Evolutionary conservation across 2,888 invertebrate species (phyloP), one percentile per base, ranked within the genome.

Genomic region (Drosophila histrio): DNA sequence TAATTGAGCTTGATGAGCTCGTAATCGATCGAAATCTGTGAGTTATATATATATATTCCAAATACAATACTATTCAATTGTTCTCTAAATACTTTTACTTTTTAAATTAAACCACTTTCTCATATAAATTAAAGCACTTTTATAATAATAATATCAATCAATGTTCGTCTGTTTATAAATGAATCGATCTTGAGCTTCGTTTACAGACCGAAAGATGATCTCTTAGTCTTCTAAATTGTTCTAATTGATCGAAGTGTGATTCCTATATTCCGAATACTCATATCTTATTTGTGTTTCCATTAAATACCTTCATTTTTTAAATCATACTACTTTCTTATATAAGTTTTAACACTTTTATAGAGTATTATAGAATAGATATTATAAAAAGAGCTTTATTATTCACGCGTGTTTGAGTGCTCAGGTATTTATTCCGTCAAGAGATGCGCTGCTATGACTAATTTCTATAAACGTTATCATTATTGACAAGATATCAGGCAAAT

Each of bases 391-490:
- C 9, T 13, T 4, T 50, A 8, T 46, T 46, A 11, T 57, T 38
- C 52, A 19, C 19, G 8, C 15, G 6, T 24, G 11, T 50, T 50
- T 5, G 13, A 24, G 34, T 11, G 36, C n/a, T 34, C 46, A 26
- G 1, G 3, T 24, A 44, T 15, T 30, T 8, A 21, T 28, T 24
- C 30, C 49, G 24, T 6, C 36, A 15, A 21, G 3, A 54, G 61
- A 54, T 61, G 54, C 19, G 17, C 0, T 28, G n/a, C 5, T 38
- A 28, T 72, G 67, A 72, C 17, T 62, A 58, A 72, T 15, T 46
- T 32, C 5, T 50, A 52, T 15, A 32, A 36, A 8, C 41, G 46
- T 54, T 72, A 61, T 67, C 57, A 34, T 7, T 46, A 26, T 26
- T 39, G 49, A 26, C 57, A 21, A 24, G 24, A 19, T 58, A 71